Percentiles rank a stretch among this genome's conserved stretches.
These are phyloP conservation scores for Toxotes chatareus DNA, from an alignment of 2,113 vertebrate species.

Conservation along the genomic window DNA sequence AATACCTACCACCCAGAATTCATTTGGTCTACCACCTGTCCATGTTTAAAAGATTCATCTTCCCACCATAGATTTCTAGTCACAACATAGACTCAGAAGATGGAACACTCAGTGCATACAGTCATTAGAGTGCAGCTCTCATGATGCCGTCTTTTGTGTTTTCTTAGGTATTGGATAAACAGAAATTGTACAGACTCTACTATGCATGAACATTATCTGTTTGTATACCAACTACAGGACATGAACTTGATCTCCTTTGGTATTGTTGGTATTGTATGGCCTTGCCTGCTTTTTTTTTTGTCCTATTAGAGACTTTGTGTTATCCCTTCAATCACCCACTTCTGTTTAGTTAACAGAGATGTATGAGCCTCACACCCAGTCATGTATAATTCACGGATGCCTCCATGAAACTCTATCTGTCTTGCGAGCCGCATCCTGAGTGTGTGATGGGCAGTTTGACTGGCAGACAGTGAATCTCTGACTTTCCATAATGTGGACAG, in stretches of 20 bases:
- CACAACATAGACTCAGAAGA: neutral
- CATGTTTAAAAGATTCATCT: constrained; percentile 36
- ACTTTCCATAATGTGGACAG: constrained; percentile 9
- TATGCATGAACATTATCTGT: too few relatives aligned
- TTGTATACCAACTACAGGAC: neutral
- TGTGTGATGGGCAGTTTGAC: constrained; percentile 36
- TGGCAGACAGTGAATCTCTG: constrained; percentile 38
- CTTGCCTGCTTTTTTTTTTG: neutral
- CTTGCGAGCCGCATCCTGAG: constrained; percentile 22
- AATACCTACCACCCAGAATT: constrained; percentile 35
- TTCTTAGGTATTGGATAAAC: neutral
- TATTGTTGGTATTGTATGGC: neutral
- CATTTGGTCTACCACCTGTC: constrained; percentile 25
- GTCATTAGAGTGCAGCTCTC: neutral
- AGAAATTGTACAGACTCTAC: neutral
- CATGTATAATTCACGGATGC: constrained; percentile 75
- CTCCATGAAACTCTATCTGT: constrained; percentile 72
- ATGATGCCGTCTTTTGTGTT: neutral
- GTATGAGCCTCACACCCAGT: constrained; percentile 38
- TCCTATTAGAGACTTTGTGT: constrained; percentile 14
- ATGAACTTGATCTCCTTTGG: neutral
- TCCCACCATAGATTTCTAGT: constrained; percentile 9
- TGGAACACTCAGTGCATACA: neutral
- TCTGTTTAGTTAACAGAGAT: constrained; percentile 58
- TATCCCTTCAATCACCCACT: constrained; percentile 36